phyloP scores from a whole-genome alignment of 2,113 vertebrate species.

The Rhinoderma darwinii region DNA sequence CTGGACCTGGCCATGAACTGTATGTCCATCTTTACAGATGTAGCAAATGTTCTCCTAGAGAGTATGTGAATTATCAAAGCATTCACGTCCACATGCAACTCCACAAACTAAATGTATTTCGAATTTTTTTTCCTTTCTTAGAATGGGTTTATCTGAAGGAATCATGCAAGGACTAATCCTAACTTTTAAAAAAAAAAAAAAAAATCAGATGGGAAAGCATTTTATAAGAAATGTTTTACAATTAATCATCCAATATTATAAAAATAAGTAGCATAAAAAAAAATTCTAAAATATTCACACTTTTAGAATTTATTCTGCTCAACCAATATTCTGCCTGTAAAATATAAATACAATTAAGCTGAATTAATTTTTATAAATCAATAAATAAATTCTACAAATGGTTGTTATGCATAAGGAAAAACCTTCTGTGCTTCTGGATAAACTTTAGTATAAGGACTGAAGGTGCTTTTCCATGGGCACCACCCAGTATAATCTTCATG shows the following conservation, averaged over 20 bases:
- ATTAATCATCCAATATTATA: background rate
- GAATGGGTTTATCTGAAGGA: too few species aligned
- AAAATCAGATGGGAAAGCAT: background rate
- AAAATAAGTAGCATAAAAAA: background rate
- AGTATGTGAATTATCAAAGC: too few species aligned
- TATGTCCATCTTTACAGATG: too few species aligned
- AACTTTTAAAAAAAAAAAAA: too few species aligned
- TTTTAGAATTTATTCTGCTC: background rate
- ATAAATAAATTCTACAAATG: background rate
- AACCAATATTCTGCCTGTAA: background rate
- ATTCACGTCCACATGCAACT: too few species aligned
- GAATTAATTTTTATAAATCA: background rate
- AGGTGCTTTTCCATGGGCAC: background rate
- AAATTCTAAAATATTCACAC: too few species aligned
- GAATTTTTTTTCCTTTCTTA: too few species aligned
- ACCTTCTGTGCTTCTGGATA: background rate
- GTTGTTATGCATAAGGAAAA: too few species aligned
- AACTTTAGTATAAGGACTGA: background rate
- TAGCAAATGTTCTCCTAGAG: too few species aligned
- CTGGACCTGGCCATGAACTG: too few species aligned
- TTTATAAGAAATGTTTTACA: background rate
- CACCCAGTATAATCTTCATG: conserved; percentile 9
- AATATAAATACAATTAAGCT: background rate
- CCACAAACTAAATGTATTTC: too few species aligned
- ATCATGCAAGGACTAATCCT: too few species aligned